Evolutionary conservation across 2,797 vertebrate genomes (phyloP).

Genomic region (Lepidocolaptes lacrymiger): DNA sequence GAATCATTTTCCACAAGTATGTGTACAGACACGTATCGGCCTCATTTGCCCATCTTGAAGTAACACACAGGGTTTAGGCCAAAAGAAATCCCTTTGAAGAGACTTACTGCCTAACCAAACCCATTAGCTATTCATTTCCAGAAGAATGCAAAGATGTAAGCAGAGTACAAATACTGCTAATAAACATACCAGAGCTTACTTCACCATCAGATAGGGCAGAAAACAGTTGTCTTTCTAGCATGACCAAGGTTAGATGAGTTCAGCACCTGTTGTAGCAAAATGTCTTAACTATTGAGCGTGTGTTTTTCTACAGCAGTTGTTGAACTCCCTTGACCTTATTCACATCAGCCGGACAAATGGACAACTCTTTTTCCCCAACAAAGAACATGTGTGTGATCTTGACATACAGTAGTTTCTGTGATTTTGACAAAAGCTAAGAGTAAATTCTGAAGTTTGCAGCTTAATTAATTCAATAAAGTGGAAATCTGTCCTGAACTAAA

Average conservation of each 20-base stretch:
- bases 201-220: neutral
- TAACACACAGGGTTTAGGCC: neutral
- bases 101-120: neutral
- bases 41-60: neutral
- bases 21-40: neutral
- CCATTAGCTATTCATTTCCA: neutral
- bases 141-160: neutral
- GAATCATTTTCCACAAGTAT: neutral
- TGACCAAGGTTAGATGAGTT: neutral
- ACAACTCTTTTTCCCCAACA: neutral
- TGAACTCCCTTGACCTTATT: slow-evolving; percentile 18
- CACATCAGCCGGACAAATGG: neutral
- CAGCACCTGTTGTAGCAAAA: slow-evolving; percentile 22
- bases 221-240: neutral
- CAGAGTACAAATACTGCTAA: neutral
- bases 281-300: neutral
- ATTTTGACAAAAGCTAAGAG: neutral
- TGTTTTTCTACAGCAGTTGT: slow-evolving; percentile 33
- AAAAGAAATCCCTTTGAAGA: neutral
- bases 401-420: neutral
- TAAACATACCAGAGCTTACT: neutral
- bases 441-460: neutral
- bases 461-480: neutral
- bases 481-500: neutral
- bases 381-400: neutral